A percentile compares a stretch with the other conserved stretches of the same genome.
Conservation (phyloP, 2,113 vertebrate genomes). For the Aramus guarauna region DNA sequence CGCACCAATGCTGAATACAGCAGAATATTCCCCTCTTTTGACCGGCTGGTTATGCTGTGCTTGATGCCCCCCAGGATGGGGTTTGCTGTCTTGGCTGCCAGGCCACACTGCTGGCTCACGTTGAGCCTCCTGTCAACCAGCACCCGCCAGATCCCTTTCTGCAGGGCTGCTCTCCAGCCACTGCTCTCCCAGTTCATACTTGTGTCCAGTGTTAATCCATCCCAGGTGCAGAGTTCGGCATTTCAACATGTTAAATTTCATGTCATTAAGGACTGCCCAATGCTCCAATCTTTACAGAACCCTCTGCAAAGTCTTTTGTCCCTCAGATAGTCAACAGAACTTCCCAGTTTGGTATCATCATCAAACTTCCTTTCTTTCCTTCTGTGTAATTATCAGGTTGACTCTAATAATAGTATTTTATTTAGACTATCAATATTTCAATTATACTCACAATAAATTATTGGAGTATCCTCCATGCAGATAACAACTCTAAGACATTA, state of each 20-base stretch:
- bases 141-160: background rate
- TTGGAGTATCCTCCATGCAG: background rate
- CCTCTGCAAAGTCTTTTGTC: background rate
- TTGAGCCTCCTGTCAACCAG: background rate
- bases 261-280: background rate
- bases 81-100: background rate
- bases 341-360: background rate
- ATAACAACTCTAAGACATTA: background rate
- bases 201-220: background rate
- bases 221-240: background rate
- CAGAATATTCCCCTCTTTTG: background rate
- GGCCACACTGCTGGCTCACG: background rate
- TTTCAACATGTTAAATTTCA: background rate
- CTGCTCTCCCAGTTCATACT: background rate
- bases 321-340: background rate
- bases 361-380: background rate
- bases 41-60: background rate
- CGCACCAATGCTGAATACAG: rapidly evolving
- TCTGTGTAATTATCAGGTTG: background rate
- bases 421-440: background rate
- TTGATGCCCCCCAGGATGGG: too few relatives aligned
- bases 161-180: background rate
- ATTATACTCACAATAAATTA: background rate
- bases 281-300: background rate
- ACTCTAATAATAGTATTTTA: background rate